These are phyloP conservation scores for Pissodes strobi DNA, from an alignment of 1,140 invertebrate genomes.

Conservation along the genomic window DNA sequence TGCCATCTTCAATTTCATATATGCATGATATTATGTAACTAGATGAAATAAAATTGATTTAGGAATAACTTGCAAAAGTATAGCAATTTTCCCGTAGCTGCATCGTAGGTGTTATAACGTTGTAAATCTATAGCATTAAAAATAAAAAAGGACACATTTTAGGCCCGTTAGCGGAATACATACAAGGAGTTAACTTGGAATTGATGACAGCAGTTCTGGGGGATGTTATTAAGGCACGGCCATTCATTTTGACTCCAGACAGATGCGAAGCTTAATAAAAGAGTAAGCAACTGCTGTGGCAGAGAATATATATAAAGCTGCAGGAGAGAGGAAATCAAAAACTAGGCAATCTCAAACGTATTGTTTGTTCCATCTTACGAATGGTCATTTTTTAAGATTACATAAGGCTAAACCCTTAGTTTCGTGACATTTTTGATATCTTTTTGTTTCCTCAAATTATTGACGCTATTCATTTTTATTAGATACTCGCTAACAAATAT, in stretches of 20 bases:
- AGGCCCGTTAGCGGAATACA: constrained; percentile 37
- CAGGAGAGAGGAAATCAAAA: constrained; percentile 41
- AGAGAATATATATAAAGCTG: constrained; percentile 43
- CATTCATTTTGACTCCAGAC: constrained; percentile 47
- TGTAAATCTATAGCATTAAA: constrained; percentile 38
- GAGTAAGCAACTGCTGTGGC: constrained; percentile 45
- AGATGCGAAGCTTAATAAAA: constrained; percentile 48
- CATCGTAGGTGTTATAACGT: constrained; percentile 27
- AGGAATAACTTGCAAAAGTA: constrained; percentile 26
- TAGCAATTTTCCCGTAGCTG: constrained; percentile 14
- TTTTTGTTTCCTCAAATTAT: constrained; percentile 35
- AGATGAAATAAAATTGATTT: constrained; percentile 27
- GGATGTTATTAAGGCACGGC: constrained; percentile 54
- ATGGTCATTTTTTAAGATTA: constrained; percentile 39
- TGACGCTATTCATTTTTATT: constrained; percentile 31
- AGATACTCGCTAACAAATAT: constrained; percentile 15
- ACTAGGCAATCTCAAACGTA: constrained; percentile 38
- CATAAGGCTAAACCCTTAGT: constrained; percentile 31
- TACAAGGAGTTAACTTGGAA: constrained; percentile 38
- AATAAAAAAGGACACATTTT: constrained; percentile 39
- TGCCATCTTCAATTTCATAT: constrained; percentile 20
- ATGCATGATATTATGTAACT: constrained; percentile 27
- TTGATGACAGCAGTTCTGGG: constrained; percentile 39
- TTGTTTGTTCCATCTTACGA: constrained; percentile 36
- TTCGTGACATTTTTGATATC: constrained; percentile 37